phyloP scores from a whole-genome alignment of 2,888 invertebrate genomes.

The Lottia gigantea region DNA sequence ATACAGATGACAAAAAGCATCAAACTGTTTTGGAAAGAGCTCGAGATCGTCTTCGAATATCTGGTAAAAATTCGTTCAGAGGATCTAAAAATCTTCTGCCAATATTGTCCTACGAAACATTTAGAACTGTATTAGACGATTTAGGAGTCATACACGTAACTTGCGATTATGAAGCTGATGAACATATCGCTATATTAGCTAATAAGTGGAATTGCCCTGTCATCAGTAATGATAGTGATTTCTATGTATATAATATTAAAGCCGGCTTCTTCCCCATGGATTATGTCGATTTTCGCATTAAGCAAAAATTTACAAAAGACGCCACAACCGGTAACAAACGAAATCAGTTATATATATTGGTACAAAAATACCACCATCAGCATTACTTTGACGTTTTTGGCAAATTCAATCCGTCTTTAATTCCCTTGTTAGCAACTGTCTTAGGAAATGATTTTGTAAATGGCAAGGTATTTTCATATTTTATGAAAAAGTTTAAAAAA shows the following conservation, averaged over 20 bases:
- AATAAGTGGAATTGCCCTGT: conserved; percentile 84
- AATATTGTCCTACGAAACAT: conserved; percentile 79
- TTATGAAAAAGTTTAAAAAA: conserved; percentile 73
- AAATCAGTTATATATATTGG: conserved; percentile 41
- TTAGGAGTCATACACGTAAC: conserved; percentile 77
- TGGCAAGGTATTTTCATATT: conserved; percentile 74
- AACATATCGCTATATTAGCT: conserved; percentile 85
- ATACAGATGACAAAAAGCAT: conserved; percentile 60
- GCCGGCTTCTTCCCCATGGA: conserved; percentile 80
- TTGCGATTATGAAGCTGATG: conserved; percentile 90
- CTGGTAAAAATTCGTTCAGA: conserved; percentile 23
- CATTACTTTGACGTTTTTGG: conserved; percentile 77
- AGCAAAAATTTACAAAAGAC: conserved; percentile 18
- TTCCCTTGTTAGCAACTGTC: conserved; percentile 85
- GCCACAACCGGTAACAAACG: not conserved
- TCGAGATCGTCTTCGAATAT: conserved; percentile 50
- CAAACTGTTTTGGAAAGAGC: conserved; percentile 55
- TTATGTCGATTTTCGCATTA: conserved; percentile 51
- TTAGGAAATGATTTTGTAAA: conserved; percentile 91
- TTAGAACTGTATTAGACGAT: conserved; percentile 77
- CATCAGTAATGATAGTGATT: conserved; percentile 93
- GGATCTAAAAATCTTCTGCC: conserved; percentile 76
- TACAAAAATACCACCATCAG: conserved; percentile 77
- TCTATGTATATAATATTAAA: conserved; percentile 85
- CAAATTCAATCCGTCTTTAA: conserved; percentile 75